These are phyloP conservation scores for Heteronetta atricapilla DNA, from an alignment of 2,113 vertebrate genomes.

Conservation along the genomic window DNA sequence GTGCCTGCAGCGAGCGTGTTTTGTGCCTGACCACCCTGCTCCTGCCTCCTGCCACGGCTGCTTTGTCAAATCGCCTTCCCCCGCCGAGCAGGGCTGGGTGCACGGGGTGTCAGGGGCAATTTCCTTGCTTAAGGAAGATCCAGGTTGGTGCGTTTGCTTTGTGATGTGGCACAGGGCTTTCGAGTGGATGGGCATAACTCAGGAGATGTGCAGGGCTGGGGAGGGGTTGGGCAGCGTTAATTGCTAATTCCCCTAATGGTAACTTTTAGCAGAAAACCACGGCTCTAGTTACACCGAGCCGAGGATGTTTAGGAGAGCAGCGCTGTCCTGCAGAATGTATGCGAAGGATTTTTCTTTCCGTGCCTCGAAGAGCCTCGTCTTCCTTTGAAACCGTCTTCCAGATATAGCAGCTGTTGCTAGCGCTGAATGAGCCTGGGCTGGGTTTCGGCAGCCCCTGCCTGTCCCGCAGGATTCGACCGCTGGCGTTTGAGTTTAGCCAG, in stretches of 20 bases:
- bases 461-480: not conserved
- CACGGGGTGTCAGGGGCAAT: fast-evolving
- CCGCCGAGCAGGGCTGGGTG: not conserved
- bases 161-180: not conserved
- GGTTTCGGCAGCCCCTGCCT: not conserved
- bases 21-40: not conserved
- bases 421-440: not conserved
- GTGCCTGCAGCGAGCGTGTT: fast-evolving
- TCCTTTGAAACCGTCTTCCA: not conserved
- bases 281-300: fast-evolving
- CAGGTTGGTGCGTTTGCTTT: not conserved
- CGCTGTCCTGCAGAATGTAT: not conserved
- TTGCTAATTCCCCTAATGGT: fast-evolving
- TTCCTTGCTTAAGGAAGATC: fast-evolving
- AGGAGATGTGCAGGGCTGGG: not conserved
- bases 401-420: not conserved
- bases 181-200: fast-evolving
- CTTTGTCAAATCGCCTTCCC: not conserved
- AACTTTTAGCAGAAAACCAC: not conserved
- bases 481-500: not conserved
- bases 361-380: not conserved
- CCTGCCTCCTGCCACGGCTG: not conserved
- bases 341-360: not conserved
- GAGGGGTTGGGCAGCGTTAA: too few species aligned
- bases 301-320: not conserved